phyloP scores from a whole-genome alignment of 2,888 invertebrate genomes.

The Psylliodes chrysocephalus region DNA sequence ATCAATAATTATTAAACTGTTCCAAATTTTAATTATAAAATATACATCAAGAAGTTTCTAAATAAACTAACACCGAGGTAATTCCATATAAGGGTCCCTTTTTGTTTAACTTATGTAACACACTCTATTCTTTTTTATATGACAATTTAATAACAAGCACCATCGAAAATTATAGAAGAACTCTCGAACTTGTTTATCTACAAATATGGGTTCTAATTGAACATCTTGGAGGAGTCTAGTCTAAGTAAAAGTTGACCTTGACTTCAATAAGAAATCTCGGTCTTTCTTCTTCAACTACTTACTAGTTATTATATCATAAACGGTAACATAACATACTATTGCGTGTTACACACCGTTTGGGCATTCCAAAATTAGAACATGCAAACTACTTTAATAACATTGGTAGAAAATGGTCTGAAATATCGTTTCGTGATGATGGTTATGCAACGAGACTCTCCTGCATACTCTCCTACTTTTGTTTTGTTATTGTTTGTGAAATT shows the following conservation, averaged over 20 bases:
- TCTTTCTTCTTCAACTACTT: conserved; percentile 33
- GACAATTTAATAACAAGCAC: too few relatives aligned
- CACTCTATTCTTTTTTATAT: too few relatives aligned
- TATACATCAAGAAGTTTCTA: too few relatives aligned
- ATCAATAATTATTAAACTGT: too few relatives aligned
- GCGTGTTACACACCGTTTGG: background rate
- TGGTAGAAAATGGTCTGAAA: background rate
- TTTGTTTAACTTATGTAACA: too few relatives aligned
- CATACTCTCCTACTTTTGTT: background rate
- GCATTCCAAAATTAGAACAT: background rate
- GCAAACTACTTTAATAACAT: background rate
- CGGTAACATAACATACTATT: background rate
- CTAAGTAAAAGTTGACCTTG: conserved; percentile 37
- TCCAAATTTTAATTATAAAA: too few relatives aligned
- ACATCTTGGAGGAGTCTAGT: background rate
- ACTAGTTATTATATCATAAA: conserved; percentile 11
- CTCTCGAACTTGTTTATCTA: too few relatives aligned
- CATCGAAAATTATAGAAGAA: too few relatives aligned
- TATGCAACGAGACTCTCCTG: background rate
- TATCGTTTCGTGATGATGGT: background rate
- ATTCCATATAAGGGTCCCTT: too few relatives aligned
- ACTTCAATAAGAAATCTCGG: conserved; percentile 18
- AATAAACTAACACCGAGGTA: too few relatives aligned
- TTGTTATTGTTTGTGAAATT: background rate
- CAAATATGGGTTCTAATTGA: too few relatives aligned